Conservation (phyloP, 35 echinoderm and acorn worm species). For the Patiria miniata region DNA sequence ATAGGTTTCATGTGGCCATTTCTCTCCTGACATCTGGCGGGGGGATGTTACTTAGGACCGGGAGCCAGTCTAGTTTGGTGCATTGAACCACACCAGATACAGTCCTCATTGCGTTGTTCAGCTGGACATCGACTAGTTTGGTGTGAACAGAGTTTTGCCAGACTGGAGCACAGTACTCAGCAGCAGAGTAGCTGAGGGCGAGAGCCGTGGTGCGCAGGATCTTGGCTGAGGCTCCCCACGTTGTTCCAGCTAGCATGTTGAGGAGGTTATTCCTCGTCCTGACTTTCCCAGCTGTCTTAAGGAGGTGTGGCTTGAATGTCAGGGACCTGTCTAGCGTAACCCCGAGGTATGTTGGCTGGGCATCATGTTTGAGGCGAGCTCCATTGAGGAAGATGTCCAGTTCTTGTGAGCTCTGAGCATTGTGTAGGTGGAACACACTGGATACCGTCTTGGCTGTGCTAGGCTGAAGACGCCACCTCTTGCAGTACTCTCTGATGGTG, state of each 20-base stretch:
- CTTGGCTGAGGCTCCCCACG: neutral
- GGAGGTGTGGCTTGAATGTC: neutral
- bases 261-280: neutral
- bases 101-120: neutral
- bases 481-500: neutral
- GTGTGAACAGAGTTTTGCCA: too few species aligned
- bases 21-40: too few species aligned
- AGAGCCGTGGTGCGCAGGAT: neutral
- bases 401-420: neutral
- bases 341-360: neutral
- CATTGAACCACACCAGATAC: neutral
- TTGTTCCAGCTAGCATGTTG: slow-evolving; percentile 12
- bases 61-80: neutral
- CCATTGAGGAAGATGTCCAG: too few species aligned
- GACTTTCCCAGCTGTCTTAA: slow-evolving; percentile 11
- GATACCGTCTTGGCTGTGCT: slow-evolving; percentile 6
- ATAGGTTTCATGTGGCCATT: too few species aligned
- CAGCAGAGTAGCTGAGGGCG: neutral
- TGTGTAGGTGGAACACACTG: slow-evolving; percentile 16
- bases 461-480: too few species aligned
- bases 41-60: neutral
- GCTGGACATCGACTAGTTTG: neutral
- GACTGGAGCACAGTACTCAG: neutral
- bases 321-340: neutral
- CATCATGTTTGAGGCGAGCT: neutral